Evolutionary conservation across 2,797 vertebrate species (phyloP).

Genomic region (Micrastur ruficollis): DNA sequence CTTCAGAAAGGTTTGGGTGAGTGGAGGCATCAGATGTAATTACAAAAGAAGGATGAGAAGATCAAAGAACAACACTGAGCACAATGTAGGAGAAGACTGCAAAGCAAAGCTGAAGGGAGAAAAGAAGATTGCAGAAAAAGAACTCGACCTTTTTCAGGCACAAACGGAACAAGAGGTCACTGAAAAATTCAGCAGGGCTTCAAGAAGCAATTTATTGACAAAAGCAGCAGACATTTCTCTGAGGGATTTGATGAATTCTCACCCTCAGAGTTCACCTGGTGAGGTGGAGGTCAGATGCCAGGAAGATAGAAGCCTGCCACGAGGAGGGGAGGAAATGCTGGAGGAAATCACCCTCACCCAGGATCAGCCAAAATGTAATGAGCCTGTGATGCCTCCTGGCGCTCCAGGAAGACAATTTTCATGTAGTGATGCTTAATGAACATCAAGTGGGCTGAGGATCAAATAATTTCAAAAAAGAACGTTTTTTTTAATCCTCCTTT

Average conservation of each 20-base stretch:
- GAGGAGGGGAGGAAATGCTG: background rate
- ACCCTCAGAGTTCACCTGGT: background rate
- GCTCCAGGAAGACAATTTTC: background rate
- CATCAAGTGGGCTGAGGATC: background rate
- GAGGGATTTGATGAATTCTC: background rate
- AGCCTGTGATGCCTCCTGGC: background rate
- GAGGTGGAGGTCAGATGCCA: background rate
- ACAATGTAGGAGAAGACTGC: background rate
- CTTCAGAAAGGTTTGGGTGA: background rate
- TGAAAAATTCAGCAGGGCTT: background rate
- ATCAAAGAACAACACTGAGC: background rate
- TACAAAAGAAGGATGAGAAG: background rate
- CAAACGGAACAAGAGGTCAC: background rate
- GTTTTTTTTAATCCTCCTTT: background rate
- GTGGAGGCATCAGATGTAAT: background rate
- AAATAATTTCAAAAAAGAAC: background rate
- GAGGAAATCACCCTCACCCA: background rate
- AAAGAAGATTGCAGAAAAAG: background rate
- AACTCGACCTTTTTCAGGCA: background rate
- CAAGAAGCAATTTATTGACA: background rate
- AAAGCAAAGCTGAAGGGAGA: background rate
- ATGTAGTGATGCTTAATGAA: background rate
- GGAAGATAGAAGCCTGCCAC: background rate
- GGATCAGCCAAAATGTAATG: background rate
- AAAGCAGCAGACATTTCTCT: background rate